These are phyloP conservation scores for Drosophila histrio DNA, from an alignment of 2,888 invertebrate species.

Conservation along the genomic window DNA sequence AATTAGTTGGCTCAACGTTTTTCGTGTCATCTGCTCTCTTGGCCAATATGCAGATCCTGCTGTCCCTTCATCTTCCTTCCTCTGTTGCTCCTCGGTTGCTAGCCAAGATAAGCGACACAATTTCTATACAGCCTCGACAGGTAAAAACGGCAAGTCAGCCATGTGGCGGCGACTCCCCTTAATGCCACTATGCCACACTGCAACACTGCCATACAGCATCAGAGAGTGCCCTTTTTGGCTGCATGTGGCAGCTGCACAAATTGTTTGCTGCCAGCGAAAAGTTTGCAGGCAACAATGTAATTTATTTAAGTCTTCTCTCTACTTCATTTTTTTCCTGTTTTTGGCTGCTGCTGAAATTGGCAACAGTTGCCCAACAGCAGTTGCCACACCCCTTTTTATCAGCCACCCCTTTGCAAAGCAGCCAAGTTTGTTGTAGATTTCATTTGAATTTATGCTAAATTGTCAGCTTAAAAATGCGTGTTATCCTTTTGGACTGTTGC, in stretches of 20 bases:
- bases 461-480: slow-evolving; percentile 71
- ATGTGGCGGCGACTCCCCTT: slow-evolving; percentile 24
- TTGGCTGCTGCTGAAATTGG: slow-evolving; percentile 50
- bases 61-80: background rate
- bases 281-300: slow-evolving; percentile 71
- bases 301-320: slow-evolving; percentile 68
- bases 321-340: slow-evolving; percentile 27
- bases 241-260: slow-evolving; percentile 70
- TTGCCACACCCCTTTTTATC: slow-evolving; percentile 18
- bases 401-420: background rate
- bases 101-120: slow-evolving; percentile 47
- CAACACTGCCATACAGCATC: background rate
- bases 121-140: slow-evolving; percentile 48
- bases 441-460: slow-evolving; percentile 77
- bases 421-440: slow-evolving; percentile 56
- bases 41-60: slow-evolving; percentile 51
- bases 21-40: slow-evolving; percentile 55
- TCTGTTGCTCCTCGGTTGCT: slow-evolving; percentile 4
- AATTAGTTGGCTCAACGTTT: slow-evolving; percentile 62
- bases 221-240: slow-evolving; percentile 20
- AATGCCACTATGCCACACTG: slow-evolving; percentile 1
- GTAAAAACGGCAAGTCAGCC: slow-evolving; percentile 52
- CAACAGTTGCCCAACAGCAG: slow-evolving; percentile 63
- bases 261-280: slow-evolving; percentile 71
- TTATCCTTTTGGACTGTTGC: slow-evolving; percentile 63